Evolutionary conservation across 2,888 invertebrate species (phyloP), one percentile per base, ranked within the genome.

Genomic region (Nomada ferruginata): DNA sequence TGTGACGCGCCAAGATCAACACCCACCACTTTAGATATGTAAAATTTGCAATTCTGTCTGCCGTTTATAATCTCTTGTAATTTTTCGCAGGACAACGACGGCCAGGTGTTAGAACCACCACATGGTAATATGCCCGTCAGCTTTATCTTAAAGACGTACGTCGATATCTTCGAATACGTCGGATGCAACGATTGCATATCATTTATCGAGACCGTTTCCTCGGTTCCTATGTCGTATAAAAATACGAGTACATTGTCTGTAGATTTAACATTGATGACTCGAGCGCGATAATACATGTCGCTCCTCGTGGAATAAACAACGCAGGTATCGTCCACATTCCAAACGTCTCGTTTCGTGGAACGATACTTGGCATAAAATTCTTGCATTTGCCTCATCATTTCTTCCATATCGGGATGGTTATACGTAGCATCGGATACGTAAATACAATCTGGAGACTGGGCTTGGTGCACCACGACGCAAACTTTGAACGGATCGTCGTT

Each of bases 91-190:
- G 97, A 95, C 0, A 95, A 90, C 0, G 94, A 94, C 0, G 95
- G 95, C 96, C 96, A 97, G 36, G 94, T 94, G 0, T 88, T 85
- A 1, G 94, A 94, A 0, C 95, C 96, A 0, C 96, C 96, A 0
- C 97, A 96, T 0, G 97, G 96, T 36, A 94, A 93, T 13, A 98
- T 95, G 26, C 96, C 96, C 1, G 95, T 95, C 68, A 98, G 91
- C 90, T 96, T 96, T 82, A 97, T 96, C 85, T 95, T 95, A 29
- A 96, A 94, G 0, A 96, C 95, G 0, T 95, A 95, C 78, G 95
- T 95, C 0, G 95, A 95, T 0, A 95, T 92, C 0, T 92, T 91
- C 10, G 92, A 90, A 82, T 96, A 96, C 11, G 94, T 92, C 0
- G 93, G 88, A 15, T 94, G 91, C 5, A 97, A 93, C 2, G 94